Conservation (phyloP, 2,113 vertebrate genomes). For the Eulemur rufifrons region DNA sequence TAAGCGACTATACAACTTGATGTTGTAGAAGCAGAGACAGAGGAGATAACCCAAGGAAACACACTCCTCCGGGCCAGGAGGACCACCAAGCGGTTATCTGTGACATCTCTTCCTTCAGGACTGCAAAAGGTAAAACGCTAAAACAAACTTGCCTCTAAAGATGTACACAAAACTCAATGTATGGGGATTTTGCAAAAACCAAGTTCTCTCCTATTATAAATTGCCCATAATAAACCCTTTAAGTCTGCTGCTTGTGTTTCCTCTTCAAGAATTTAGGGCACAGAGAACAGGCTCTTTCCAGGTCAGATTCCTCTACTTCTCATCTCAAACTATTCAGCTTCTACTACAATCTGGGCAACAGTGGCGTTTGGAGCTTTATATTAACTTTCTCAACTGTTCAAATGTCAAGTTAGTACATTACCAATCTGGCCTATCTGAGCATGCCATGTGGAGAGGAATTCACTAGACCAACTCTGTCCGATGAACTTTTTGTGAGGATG, state of each 20-base stretch:
- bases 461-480: not conserved
- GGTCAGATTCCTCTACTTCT: not conserved
- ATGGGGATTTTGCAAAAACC: not conserved
- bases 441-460: not conserved
- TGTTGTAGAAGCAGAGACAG: slow-evolving; percentile 77
- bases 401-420: not conserved
- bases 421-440: not conserved
- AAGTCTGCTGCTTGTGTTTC: not conserved
- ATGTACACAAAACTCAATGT: not conserved
- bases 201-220: not conserved
- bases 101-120: slow-evolving; percentile 72
- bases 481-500: not conserved
- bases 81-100: slow-evolving; percentile 71
- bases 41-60: slow-evolving; percentile 59
- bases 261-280: not conserved
- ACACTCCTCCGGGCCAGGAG: slow-evolving; percentile 67
- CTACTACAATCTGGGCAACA: not conserved
- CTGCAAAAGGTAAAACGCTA: slow-evolving; percentile 74
- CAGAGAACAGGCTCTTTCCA: not conserved
- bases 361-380: not conserved
- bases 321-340: not conserved
- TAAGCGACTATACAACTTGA: slow-evolving; percentile 78
- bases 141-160: not conserved
- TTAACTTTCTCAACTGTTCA: not conserved
- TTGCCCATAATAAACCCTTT: not conserved